Base-by-base conservation (phyloP, 2,888 invertebrate genomes). In the Sarcophaga rosellei region DNA sequence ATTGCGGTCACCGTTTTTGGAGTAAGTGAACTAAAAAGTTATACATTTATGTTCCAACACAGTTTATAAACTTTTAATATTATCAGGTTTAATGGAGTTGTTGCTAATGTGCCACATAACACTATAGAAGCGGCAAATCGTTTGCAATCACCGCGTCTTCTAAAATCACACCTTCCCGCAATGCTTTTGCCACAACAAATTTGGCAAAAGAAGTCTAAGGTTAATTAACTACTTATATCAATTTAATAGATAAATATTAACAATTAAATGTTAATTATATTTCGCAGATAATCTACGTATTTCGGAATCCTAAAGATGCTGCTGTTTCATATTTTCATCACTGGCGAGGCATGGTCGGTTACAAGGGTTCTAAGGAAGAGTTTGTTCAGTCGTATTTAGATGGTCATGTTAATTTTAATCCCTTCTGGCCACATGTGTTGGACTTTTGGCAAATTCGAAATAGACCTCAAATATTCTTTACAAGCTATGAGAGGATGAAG, bases 221-320 rank as follows among this genome's bases (percentile, higher is more conserved):
- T 91, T 53, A 53, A 15, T 53, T 15, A 53, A 53, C 12, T 53
- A 1, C 4, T 1, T 15, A 53, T 15, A 53, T 17, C 53, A 15
- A 53, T 53, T 15, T 53, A 15, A 12, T 15, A 53, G 4, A 15
- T 53, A 3, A 15, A 53, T 53, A 15, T 17, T 53, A 15, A 53
- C 17, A 17, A 53, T 15, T 61, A 45, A 23, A 69, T 0, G 15
- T 6, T 66, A 53, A 11, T 12, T 59, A 61, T 76, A 6, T 11
- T 45, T 86, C 77, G 12, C 70, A 96, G 94, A 94, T 97, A 62
- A 95, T 98, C 77, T 98, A 98, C 89, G 95, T 97, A 0, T 96
- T 97, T 3, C 94, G 98, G 87, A 97, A 98, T 92, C 97, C 97
- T 0, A 96, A 97, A 91, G 98, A 98, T 92, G 96, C 97, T 0